These are phyloP conservation scores for Drosophila nr. fundita DNA, from an alignment of 2,888 invertebrate species.

Conservation along the genomic window DNA sequence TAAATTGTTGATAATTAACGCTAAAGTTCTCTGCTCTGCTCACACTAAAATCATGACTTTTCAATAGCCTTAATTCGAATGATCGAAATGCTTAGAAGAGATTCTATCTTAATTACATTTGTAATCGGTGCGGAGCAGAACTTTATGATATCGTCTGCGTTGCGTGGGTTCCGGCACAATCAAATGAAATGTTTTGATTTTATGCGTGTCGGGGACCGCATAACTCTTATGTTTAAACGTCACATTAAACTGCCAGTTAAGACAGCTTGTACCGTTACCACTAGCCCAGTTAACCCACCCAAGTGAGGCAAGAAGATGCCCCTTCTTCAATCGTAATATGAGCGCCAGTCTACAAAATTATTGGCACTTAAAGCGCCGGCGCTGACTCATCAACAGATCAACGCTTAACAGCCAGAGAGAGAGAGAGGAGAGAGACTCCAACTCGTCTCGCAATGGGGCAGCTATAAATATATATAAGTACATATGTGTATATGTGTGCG, in stretches of 20 bases:
- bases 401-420: not conserved
- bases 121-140: slow-evolving; percentile 39
- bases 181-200: slow-evolving; percentile 44
- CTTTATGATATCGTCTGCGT: slow-evolving; percentile 14
- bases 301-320: slow-evolving; percentile 46
- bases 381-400: slow-evolving; percentile 56
- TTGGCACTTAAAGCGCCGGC: slow-evolving; percentile 53
- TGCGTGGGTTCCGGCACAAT: slow-evolving; percentile 46
- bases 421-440: slow-evolving; percentile 14
- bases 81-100: not conserved
- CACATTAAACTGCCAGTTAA: slow-evolving; percentile 23
- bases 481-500: slow-evolving; percentile 13
- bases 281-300: slow-evolving; percentile 31
- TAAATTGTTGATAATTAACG: slow-evolving; percentile 3
- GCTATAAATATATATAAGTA: slow-evolving; percentile 22
- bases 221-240: slow-evolving; percentile 44
- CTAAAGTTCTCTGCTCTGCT: not conserved
- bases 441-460: slow-evolving; percentile 7
- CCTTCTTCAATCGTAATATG: slow-evolving; percentile 45
- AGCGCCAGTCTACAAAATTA: slow-evolving; percentile 57
- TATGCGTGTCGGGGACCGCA: slow-evolving; percentile 48
- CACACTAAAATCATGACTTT: not conserved
- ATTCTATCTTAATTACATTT: slow-evolving; percentile 52
- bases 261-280: slow-evolving; percentile 60
- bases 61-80: not conserved